Conservation (phyloP, 2,797 vertebrate genomes). For the Melanogrammus aeglefinus region DNA sequence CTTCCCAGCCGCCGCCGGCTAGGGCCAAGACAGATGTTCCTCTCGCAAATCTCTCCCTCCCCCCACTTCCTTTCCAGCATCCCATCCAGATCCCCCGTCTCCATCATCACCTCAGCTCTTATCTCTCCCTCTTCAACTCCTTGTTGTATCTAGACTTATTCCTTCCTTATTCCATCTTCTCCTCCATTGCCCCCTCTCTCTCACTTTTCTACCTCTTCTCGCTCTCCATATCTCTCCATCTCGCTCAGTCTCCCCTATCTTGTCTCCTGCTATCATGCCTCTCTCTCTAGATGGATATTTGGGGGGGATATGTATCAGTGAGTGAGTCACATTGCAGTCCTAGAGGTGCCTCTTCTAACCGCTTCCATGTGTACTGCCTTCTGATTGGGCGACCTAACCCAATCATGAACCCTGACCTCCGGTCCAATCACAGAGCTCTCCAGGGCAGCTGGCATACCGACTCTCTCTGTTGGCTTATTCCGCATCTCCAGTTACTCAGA, state of each 20-base stretch:
- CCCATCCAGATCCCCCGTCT: slow-evolving; percentile 5
- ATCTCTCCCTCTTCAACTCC: background rate
- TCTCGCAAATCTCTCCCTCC: slow-evolving; percentile 29
- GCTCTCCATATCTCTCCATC: background rate
- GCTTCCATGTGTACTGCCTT: slow-evolving; percentile 51
- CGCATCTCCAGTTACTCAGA: slow-evolving; percentile 32
- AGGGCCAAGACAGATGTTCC: slow-evolving; percentile 65
- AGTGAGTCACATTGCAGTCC: slow-evolving; percentile 54
- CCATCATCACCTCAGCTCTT: background rate
- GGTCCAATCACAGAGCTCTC: slow-evolving; percentile 42
- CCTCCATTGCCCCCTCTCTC: background rate
- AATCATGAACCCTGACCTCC: slow-evolving; percentile 51
- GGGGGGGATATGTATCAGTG: slow-evolving; percentile 5
- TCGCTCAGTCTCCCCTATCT: background rate
- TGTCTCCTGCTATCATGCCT: background rate
- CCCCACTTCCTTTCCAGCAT: slow-evolving; percentile 16
- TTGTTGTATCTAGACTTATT: background rate
- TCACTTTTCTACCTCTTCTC: background rate
- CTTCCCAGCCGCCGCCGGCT: slow-evolving; percentile 54
- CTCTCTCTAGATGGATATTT: background rate
- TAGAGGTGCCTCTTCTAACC: slow-evolving; percentile 54
- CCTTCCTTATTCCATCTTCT: slow-evolving; percentile 13
- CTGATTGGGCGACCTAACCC: slow-evolving; percentile 41
- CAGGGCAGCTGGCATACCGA: background rate
- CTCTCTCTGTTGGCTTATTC: background rate